These are phyloP conservation scores for Anorthoa munda DNA, from an alignment of 2,888 invertebrate genomes.

Conservation along the genomic window DNA sequence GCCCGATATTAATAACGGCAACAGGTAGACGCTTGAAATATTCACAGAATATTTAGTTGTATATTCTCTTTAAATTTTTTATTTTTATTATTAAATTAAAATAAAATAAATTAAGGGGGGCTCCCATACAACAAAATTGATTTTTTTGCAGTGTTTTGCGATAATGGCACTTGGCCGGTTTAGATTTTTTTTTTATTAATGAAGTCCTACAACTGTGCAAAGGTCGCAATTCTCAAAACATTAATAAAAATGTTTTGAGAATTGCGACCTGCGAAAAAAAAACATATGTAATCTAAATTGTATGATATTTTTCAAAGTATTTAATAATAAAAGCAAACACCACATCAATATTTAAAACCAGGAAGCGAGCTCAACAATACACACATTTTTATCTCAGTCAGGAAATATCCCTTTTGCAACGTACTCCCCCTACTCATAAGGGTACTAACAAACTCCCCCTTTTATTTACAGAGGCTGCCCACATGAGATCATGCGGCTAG, in stretches of 20 bases:
- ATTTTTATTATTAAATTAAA: no score
- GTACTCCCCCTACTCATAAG: constrained; percentile 41
- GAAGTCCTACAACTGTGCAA: no score
- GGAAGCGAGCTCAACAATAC: constrained; percentile 30
- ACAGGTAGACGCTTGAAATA: neutral
- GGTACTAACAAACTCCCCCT: constrained; percentile 55
- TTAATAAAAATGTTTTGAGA: no score
- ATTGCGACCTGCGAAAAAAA: no score
- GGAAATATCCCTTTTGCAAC: constrained; percentile 21
- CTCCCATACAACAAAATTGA: no score
- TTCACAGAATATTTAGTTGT: neutral
- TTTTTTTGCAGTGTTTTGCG: no score
- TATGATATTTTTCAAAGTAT: neutral
- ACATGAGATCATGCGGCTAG: constrained; percentile 65
- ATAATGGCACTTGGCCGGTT: no score
- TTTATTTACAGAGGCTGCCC: constrained; percentile 69
- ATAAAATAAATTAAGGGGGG: no score
- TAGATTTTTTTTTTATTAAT: no score
- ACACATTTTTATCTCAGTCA: constrained; percentile 39
- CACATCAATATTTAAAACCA: constrained; percentile 35
- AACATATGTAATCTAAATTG: neutral
- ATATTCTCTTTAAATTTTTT: neutral
- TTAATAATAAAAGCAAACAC: neutral
- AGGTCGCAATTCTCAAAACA: no score
- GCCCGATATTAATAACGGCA: no score